Evolutionary conservation across 2,113 vertebrate species (phyloP), one percentile per base, ranked within the genome.

Genomic region (Gasterosteus nipponicus): DNA sequence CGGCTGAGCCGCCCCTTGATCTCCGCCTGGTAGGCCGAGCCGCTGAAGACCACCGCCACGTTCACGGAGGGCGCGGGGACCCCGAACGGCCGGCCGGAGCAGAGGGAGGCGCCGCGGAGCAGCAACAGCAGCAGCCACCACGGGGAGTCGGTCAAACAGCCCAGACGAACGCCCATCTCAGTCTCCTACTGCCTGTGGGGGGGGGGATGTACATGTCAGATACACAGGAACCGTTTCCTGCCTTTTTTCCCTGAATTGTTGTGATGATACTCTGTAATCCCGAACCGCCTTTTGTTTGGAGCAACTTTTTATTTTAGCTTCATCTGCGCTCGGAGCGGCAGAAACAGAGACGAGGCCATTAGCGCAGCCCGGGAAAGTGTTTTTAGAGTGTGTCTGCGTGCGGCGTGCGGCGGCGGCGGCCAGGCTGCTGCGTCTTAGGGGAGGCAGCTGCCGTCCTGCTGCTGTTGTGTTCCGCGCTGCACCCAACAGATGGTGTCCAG

Each of bases 161-260:
- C 95, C 90, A 91, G 92, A 91, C 87, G 93, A 93, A 95, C 91
- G 92, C 95, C 96, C 97, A 98, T 98, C 95, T 96, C 97, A 95
- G 92, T 95, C 87, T 76, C 91, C 88, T 79, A 94, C 92, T 92
- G 93, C 95, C 97, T 98, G 91, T 4, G 29, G 33, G 26, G 35
- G 59, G 41, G 39, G 54, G 51, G 49, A 71, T 70, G 18, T 19
- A 76, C 10, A 58, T 62, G 16, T 87, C 58, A 84, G 69, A 79
- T 29, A n/a, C n/a, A 53, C 56, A 3, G 8, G 15, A 58, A 29
- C 3, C 7, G 72, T 35, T n/a, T n/a, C 10, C 15, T 53, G 61
- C 53, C 49, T 54, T 54, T 63, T 58, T 63, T 26, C 19, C 49
- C 19, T 69, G 33, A 69, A 86, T 85, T 78, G 74, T 82, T 89